These are phyloP conservation scores for Lineus longissimus DNA, from an alignment of 1,140 invertebrate species.

Conservation along the genomic window DNA sequence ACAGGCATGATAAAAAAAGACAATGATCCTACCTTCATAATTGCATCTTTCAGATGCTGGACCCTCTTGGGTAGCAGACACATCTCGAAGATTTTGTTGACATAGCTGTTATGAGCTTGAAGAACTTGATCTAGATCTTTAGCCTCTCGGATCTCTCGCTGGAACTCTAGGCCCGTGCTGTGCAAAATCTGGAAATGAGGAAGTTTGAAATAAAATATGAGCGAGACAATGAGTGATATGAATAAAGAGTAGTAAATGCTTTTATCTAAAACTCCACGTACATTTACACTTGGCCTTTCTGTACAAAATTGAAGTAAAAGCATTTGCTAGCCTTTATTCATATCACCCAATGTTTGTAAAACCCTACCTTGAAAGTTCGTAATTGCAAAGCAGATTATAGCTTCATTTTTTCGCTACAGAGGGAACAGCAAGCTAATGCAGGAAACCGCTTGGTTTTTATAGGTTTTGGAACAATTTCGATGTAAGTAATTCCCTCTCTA, in stretches of 20 bases:
- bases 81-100: constrained; percentile 37
- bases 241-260: too few species aligned
- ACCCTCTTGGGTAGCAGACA: constrained; percentile 43
- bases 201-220: neutral
- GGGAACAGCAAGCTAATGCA: too few species aligned
- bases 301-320: too few species aligned
- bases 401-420: neutral
- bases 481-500: too few species aligned
- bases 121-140: constrained; percentile 55
- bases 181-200: constrained; percentile 55
- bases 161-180: constrained; percentile 56
- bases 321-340: too few species aligned
- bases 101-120: constrained; percentile 34
- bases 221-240: neutral
- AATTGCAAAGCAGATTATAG: neutral
- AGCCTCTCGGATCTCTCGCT: constrained; percentile 52
- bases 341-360: too few species aligned
- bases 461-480: too few species aligned
- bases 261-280: too few species aligned
- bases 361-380: neutral
- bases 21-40: constrained; percentile 19
- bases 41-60: constrained; percentile 35
- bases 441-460: too few species aligned
- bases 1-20: neutral
- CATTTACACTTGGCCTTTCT: too few species aligned